Conservation (phyloP, 2,888 invertebrate genomes). For the Mesochorus sp. region DNA sequence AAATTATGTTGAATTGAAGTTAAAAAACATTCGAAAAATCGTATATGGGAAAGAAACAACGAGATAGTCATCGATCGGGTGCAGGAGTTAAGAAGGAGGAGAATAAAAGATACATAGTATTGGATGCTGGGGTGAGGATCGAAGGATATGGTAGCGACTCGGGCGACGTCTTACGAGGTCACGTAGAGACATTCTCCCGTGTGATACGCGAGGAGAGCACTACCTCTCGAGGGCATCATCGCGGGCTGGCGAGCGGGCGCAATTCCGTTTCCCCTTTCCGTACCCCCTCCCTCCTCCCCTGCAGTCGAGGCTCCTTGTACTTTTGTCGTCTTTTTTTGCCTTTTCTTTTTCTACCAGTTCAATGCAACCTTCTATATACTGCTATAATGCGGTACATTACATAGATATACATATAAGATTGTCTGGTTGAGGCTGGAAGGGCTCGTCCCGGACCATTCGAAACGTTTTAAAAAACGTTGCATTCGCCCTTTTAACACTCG, state of each 20-base stretch:
- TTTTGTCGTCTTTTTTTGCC: conserved; percentile 19
- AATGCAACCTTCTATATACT: conserved; percentile 12
- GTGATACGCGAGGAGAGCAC: conserved; percentile 64
- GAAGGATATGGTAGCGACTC: conserved; percentile 73
- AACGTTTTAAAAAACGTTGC: background rate
- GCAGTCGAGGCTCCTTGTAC: conserved; percentile 4
- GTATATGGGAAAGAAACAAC: background rate
- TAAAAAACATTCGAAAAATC: background rate
- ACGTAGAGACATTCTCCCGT: conserved; percentile 69
- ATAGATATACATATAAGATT: background rate
- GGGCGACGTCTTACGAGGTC: conserved; percentile 73
- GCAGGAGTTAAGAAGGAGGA: background rate
- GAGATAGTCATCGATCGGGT: too few species aligned
- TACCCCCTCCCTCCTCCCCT: conserved; percentile 13
- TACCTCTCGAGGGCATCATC: conserved; percentile 56
- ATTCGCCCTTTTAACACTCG: background rate
- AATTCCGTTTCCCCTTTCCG: conserved; percentile 63
- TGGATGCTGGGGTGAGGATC: conserved; percentile 29
- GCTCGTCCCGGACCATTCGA: background rate
- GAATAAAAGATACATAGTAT: conserved; percentile 2
- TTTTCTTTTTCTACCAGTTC: background rate
- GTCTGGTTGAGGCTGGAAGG: background rate
- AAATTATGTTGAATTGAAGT: conserved; percentile 16
- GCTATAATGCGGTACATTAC: background rate
- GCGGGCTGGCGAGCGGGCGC: conserved; percentile 62